A percentile compares a stretch with the other conserved stretches of the same genome.
phyloP scores from a whole-genome alignment of 2,797 vertebrate genomes.

The Cephalopachus bancanus region DNA sequence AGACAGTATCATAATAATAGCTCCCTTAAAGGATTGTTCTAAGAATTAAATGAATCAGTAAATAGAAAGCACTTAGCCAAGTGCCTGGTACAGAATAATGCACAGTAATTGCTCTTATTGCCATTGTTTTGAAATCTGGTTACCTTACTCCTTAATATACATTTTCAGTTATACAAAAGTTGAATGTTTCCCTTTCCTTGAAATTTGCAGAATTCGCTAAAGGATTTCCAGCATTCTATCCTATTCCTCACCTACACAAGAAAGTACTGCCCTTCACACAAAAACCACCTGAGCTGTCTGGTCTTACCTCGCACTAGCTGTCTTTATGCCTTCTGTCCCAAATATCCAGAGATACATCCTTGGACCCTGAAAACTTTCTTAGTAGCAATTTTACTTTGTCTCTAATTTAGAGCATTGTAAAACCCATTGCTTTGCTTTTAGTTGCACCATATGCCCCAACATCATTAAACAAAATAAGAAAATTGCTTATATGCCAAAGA shows the following conservation, averaged over 20 bases:
- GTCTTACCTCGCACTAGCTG: not conserved
- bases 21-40: not conserved
- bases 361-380: not conserved
- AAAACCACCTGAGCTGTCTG: not conserved
- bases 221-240: not conserved
- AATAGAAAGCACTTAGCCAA: not conserved
- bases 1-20: not conserved
- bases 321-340: not conserved
- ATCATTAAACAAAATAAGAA: not conserved
- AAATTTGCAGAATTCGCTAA: not conserved
- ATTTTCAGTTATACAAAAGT: not conserved
- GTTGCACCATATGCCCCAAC: not conserved
- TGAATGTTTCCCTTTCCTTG: not conserved
- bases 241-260: not conserved
- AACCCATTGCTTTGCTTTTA: not conserved
- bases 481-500: not conserved
- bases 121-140: slow-evolving; percentile 12
- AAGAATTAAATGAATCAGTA: not conserved
- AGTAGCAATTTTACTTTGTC: not conserved
- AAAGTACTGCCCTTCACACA: not conserved
- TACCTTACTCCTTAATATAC: not conserved
- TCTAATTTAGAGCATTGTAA: not conserved
- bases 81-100: not conserved
- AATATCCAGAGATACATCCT: not conserved
- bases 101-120: not conserved